Evolutionary conservation across 1,140 invertebrate species (phyloP).

Genomic region (Macrobrachium nipponense): DNA sequence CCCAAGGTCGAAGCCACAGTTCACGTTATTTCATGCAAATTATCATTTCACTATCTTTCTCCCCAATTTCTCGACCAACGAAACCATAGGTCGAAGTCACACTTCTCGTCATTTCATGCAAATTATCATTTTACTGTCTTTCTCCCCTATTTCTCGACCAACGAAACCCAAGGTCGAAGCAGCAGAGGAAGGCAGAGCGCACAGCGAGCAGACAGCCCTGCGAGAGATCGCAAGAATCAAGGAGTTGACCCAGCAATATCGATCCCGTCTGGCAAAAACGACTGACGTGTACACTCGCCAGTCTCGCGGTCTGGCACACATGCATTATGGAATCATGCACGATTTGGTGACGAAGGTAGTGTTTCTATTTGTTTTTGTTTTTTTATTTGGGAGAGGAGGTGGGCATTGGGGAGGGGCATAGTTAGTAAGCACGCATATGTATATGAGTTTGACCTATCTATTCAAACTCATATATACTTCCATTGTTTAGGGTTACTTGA

Average conservation of each 20-base stretch:
- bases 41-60: too few species aligned
- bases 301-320: slow-evolving; percentile 26
- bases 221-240: slow-evolving; percentile 30
- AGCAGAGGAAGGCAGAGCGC: not conserved
- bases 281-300: slow-evolving; percentile 17
- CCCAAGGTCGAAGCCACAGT: slow-evolving; percentile 42
- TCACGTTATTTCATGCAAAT: too few species aligned
- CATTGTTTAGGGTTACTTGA: too few species aligned
- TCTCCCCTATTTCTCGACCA: not conserved
- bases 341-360: slow-evolving; percentile 36
- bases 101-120: too few species aligned
- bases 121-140: too few species aligned
- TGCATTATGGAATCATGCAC: slow-evolving; percentile 45
- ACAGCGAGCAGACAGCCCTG: slow-evolving; percentile 10
- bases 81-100: slow-evolving; percentile 16
- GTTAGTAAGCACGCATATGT: not conserved
- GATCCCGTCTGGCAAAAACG: slow-evolving; percentile 22
- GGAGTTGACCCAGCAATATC: slow-evolving; percentile 37
- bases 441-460: not conserved
- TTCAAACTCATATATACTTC: too few species aligned
- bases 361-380: not conserved
- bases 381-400: not conserved
- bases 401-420: too few species aligned
- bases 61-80: not conserved
- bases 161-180: slow-evolving; percentile 21